These are phyloP conservation scores for Drosophila saltans DNA, from an alignment of 1,140 invertebrate genomes.

Conservation along the genomic window DNA sequence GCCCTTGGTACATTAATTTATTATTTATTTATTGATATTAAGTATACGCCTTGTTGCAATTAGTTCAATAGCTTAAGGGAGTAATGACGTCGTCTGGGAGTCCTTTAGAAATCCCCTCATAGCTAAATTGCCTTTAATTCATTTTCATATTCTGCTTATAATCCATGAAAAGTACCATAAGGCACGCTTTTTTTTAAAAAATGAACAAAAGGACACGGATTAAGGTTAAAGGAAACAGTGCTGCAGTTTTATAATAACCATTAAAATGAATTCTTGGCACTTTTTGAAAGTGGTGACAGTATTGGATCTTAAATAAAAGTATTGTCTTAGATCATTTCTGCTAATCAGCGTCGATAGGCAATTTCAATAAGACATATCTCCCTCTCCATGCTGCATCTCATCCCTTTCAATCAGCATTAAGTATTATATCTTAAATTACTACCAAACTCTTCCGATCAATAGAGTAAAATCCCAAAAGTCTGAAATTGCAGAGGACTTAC, in stretches of 20 bases:
- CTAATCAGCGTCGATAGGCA: no score
- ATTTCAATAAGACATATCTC: no score
- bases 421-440: no score
- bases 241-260: not conserved
- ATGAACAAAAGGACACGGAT: not conserved
- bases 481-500: no score
- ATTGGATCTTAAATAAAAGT: no score
- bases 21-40: conserved; percentile 78
- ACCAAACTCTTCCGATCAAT: no score
- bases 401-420: no score
- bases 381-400: no score
- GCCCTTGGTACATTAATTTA: conserved; percentile 57
- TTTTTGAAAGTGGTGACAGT: no score
- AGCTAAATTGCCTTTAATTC: conserved; percentile 29
- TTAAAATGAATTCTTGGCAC: no score
- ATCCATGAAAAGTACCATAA: conserved; percentile 13
- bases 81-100: conserved; percentile 28
- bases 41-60: conserved; percentile 67
- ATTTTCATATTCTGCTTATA: conserved; percentile 25
- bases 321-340: no score
- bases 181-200: conserved; percentile 20
- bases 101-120: conserved; percentile 36
- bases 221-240: not conserved
- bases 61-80: conserved; percentile 67
- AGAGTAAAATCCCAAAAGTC: no score